Conservation (phyloP, 2,113 vertebrate species). For the Varanus komodoensis region DNA sequence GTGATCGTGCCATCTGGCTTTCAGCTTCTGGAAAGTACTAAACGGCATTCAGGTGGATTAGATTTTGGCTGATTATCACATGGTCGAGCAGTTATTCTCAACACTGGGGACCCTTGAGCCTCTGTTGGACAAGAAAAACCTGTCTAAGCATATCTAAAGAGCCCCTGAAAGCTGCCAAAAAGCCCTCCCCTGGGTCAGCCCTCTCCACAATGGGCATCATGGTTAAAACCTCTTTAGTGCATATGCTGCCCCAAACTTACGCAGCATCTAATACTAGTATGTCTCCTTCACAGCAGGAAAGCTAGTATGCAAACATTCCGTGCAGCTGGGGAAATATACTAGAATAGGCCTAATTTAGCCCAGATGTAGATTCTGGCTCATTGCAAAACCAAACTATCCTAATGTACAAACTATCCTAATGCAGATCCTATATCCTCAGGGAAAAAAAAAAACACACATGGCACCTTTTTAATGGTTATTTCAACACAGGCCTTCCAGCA, state of each 20-base stretch:
- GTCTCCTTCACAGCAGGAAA: background rate
- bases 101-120: background rate
- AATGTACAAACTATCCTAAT: background rate
- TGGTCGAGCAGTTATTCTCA: background rate
- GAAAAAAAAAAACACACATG: background rate
- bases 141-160: constrained; percentile 5
- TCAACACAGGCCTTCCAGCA: background rate
- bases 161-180: background rate
- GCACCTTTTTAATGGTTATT: background rate
- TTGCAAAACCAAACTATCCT: background rate
- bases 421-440: background rate
- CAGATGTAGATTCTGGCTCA: background rate
- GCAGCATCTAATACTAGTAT: background rate
- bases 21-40: background rate
- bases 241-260: background rate
- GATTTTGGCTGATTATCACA: background rate
- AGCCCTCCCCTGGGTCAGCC: background rate
- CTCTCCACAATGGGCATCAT: background rate
- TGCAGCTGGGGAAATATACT: background rate
- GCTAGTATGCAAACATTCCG: background rate
- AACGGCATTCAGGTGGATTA: background rate
- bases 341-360: background rate
- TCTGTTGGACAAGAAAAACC: background rate
- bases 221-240: background rate
- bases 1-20: background rate